Percentiles rank a stretch among this genome's conserved stretches.
Evolutionary conservation across 2,797 vertebrate species (phyloP).

Genomic region (Bufotes viridis): DNA sequence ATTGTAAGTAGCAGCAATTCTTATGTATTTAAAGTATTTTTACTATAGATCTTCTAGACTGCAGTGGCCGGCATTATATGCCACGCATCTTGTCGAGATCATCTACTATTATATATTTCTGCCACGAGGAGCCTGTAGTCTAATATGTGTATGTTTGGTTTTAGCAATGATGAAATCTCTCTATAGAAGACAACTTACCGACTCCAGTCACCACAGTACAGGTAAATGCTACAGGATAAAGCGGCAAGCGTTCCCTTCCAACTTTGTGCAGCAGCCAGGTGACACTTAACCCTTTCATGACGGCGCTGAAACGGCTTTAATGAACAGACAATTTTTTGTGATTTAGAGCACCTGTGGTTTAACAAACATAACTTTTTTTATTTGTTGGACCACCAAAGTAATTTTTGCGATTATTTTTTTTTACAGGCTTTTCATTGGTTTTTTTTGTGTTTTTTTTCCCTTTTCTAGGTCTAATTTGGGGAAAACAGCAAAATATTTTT

Average conservation of each 20-base stretch:
- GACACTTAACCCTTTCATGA: too few relatives aligned
- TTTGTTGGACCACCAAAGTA: too few relatives aligned
- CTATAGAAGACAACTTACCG: slow-evolving; percentile 8
- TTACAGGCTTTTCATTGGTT: too few relatives aligned
- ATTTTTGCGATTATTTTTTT: too few relatives aligned
- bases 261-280: neutral
- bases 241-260: neutral
- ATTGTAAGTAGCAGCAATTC: neutral
- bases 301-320: too few relatives aligned
- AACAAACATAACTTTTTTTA: too few relatives aligned
- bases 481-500: too few relatives aligned
- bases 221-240: slow-evolving; percentile 33
- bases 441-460: too few relatives aligned
- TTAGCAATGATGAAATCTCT: slow-evolving; percentile 27
- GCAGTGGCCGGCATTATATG: neutral
- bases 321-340: too few relatives aligned
- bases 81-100: neutral
- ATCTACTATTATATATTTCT: neutral
- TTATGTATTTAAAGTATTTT: neutral
- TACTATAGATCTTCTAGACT: neutral
- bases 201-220: slow-evolving; percentile 15
- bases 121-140: neutral
- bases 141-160: neutral
- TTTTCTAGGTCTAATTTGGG: too few relatives aligned
- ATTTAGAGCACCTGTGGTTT: too few relatives aligned